These are phyloP conservation scores for Semibalanus balanoides DNA, from an alignment of 1,140 invertebrate species.

Conservation along the genomic window DNA sequence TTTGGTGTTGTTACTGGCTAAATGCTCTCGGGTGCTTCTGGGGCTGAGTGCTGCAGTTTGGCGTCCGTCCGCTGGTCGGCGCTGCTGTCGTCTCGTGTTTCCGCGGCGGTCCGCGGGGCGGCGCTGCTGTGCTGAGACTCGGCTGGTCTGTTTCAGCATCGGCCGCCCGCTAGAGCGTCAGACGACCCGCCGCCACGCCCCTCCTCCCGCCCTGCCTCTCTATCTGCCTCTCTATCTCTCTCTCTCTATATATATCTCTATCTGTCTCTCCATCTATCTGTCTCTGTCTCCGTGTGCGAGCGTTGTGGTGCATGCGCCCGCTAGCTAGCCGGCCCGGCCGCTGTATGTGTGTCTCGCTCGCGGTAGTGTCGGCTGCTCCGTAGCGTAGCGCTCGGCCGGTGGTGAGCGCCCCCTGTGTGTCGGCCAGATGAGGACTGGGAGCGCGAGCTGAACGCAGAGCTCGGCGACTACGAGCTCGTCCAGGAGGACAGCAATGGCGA, in stretches of 20 bases:
- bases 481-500: not conserved
- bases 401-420: not conserved
- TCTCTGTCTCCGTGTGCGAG: not conserved
- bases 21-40: too few relatives aligned
- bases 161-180: not conserved
- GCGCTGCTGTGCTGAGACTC: not conserved
- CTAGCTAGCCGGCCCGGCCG: not conserved
- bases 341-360: too few relatives aligned
- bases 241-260: not conserved
- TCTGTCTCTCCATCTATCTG: too few relatives aligned
- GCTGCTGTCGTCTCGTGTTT: too few relatives aligned
- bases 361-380: too few relatives aligned
- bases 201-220: not conserved
- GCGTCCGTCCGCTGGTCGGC: too few relatives aligned
- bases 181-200: too few relatives aligned
- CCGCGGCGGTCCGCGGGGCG: too few relatives aligned
- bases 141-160: not conserved
- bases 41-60: too few relatives aligned
- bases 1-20: too few relatives aligned
- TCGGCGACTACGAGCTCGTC: constrained; percentile 4
- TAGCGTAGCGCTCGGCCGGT: not conserved
- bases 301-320: not conserved
- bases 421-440: constrained; percentile 5
- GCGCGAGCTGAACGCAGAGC: not conserved
- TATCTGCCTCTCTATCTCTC: not conserved